phyloP scores from a whole-genome alignment of 2,797 vertebrate genomes.

The Ctenopoma kingsleyae region DNA sequence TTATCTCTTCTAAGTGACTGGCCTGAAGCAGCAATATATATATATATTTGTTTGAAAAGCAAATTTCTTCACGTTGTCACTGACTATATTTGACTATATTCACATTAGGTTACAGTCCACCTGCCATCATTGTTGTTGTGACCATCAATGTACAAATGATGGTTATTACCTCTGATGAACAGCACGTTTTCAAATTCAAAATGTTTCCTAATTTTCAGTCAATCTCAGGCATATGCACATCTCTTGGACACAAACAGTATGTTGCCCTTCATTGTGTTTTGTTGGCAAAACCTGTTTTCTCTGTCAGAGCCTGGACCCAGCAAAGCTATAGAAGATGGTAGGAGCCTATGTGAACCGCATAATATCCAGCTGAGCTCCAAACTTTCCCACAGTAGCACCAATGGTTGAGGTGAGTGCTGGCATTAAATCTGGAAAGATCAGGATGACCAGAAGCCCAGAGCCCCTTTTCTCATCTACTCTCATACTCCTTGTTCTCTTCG shows the following conservation, averaged over 20 bases:
- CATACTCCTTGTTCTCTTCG: conserved; percentile 12
- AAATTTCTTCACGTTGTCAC: too few species aligned
- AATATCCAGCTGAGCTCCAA: background rate
- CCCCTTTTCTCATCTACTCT: conserved; percentile 22
- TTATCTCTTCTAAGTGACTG: too few species aligned
- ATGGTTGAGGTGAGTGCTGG: background rate
- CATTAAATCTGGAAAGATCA: conserved; percentile 14
- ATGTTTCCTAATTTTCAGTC: too few species aligned
- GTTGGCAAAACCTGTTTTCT: conserved; percentile 29
- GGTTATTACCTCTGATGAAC: too few species aligned
- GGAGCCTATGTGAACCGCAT: background rate
- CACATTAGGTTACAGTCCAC: too few species aligned
- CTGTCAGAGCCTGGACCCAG: conserved; percentile 17
- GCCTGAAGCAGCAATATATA: too few species aligned
- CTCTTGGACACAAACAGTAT: conserved; percentile 20
- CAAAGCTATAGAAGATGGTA: conserved; percentile 5
- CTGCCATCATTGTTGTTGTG: too few species aligned
- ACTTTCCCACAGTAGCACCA: background rate
- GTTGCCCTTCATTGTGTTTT: conserved; percentile 28
- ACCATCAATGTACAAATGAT: too few species aligned
- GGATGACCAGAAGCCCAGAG: conserved; percentile 1
- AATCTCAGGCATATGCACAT: background rate
- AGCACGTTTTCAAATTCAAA: too few species aligned
- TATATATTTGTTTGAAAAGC: too few species aligned
- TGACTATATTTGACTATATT: too few species aligned